phyloP scores from a whole-genome alignment of 2,113 vertebrate genomes.

The Poicephalus meyeri region DNA sequence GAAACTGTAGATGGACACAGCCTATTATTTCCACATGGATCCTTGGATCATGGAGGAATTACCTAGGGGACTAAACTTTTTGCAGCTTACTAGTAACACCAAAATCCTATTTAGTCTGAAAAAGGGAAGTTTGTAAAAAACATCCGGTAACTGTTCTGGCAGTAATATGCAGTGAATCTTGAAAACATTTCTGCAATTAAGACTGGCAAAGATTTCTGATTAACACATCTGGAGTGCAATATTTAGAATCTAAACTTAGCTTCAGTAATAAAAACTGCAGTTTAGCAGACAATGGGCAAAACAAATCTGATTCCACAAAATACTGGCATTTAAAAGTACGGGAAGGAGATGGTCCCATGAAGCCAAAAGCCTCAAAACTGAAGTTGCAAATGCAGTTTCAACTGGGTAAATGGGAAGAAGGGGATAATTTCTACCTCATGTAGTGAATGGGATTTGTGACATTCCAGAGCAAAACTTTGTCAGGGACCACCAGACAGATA shows the following conservation, averaged over 20 bases:
- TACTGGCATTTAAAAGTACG: neutral
- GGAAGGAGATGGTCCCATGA: neutral
- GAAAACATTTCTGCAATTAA: slow-evolving; percentile 49
- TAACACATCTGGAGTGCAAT: slow-evolving; percentile 37
- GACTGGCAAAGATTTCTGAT: slow-evolving; percentile 34
- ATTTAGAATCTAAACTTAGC: slow-evolving; percentile 31
- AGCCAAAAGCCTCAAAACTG: neutral
- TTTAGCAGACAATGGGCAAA: slow-evolving; percentile 15
- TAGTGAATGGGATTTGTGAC: neutral
- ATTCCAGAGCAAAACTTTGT: neutral
- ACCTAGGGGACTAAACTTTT: neutral
- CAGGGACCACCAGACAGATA: neutral
- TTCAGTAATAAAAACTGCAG: slow-evolving; percentile 8
- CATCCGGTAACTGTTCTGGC: neutral
- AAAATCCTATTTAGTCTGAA: neutral
- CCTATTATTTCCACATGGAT: accelerated
- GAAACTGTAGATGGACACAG: neutral
- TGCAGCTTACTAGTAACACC: neutral
- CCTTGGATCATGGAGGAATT: neutral
- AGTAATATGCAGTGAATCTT: neutral
- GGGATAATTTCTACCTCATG: neutral
- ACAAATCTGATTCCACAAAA: neutral
- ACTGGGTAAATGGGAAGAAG: neutral
- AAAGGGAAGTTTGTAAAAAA: neutral
- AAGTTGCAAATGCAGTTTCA: neutral